These are phyloP conservation scores for Drosophila ohnishii DNA, from an alignment of 1,140 invertebrate species.

Conservation along the genomic window DNA sequence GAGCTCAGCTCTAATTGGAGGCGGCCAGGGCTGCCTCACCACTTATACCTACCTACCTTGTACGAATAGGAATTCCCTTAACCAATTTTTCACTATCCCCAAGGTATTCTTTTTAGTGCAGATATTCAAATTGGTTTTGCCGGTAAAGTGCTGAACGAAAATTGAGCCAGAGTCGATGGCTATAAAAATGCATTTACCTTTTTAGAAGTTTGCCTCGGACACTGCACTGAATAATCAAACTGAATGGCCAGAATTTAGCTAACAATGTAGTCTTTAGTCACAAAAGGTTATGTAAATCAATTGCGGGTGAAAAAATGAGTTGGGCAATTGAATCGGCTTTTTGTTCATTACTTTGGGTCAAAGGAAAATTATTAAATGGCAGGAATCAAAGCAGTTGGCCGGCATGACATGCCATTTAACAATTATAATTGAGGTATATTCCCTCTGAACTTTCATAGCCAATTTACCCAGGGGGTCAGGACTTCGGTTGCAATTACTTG, in stretches of 20 bases:
- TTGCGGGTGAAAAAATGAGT: conserved; percentile 4
- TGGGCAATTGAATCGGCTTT: conserved; percentile 20
- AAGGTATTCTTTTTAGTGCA: not conserved
- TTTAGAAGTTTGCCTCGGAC: conserved; percentile 14
- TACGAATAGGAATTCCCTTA: too few species aligned
- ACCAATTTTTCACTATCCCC: too few species aligned
- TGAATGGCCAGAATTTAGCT: conserved; percentile 16
- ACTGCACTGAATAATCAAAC: conserved; percentile 32
- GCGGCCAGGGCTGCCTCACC: too few species aligned
- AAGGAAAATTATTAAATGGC: conserved; percentile 43
- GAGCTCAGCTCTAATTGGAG: too few species aligned
- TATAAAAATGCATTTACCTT: conserved; percentile 50
- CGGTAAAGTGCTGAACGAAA: conserved; percentile 21
- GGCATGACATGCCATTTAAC: conserved; percentile 38
- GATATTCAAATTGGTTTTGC: conserved; percentile 28
- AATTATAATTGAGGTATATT: conserved; percentile 59
- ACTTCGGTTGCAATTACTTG: conserved; percentile 68
- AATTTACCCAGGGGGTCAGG: conserved; percentile 62
- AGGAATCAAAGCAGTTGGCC: conserved; percentile 35
- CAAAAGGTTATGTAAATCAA: conserved; percentile 19
- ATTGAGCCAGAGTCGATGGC: conserved; percentile 19
- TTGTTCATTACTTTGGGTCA: conserved; percentile 10
- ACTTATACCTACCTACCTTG: too few species aligned
- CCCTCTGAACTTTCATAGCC: conserved; percentile 38
- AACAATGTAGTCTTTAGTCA: conserved; percentile 15